A percentile compares a stretch with the other conserved stretches of the same genome.
Evolutionary conservation across 2,888 invertebrate species (phyloP).

Genomic region (Volucella bombylans): DNA sequence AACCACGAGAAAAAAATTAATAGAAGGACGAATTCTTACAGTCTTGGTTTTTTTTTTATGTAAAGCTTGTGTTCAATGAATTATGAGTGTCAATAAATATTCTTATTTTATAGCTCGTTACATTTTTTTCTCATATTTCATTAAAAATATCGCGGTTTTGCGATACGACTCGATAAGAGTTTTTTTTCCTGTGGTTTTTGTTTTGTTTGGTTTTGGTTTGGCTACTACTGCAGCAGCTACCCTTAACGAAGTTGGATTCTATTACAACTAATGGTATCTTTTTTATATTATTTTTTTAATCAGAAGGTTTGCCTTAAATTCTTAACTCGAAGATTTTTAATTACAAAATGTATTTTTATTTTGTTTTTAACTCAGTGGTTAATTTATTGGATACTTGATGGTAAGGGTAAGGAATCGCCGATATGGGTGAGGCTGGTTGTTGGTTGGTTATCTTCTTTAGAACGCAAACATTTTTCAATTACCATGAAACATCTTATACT

Average conservation of each 20-base stretch:
- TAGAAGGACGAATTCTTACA: conserved; percentile 48
- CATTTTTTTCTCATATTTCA: conserved; percentile 75
- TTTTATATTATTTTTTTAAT: conserved; percentile 71
- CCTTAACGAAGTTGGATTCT: conserved; percentile 61
- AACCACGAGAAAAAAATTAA: conserved; percentile 28
- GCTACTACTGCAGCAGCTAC: neutral
- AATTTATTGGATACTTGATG: conserved; percentile 70
- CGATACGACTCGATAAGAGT: conserved; percentile 71
- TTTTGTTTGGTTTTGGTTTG: conserved; percentile 26
- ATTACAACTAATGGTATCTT: conserved; percentile 70
- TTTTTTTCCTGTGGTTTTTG: conserved; percentile 25
- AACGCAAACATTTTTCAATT: conserved; percentile 73
- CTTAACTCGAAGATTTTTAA: conserved; percentile 72
- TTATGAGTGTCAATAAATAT: conserved; percentile 77
- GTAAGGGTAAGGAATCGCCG: conserved; percentile 34
- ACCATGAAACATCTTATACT: conserved; percentile 72
- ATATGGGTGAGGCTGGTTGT: conserved; percentile 18
- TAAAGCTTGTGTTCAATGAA: conserved; percentile 75
- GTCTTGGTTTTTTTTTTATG: conserved; percentile 38
- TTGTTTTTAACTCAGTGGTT: conserved; percentile 70
- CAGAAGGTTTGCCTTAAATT: conserved; percentile 73
- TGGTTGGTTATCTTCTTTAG: conserved; percentile 50
- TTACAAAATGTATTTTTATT: conserved; percentile 70
- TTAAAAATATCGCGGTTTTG: conserved; percentile 72
- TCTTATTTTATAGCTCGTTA: conserved; percentile 77